Evolutionary conservation across 1,140 invertebrate genomes (phyloP).

Genomic region (Drosophila busckii): DNA sequence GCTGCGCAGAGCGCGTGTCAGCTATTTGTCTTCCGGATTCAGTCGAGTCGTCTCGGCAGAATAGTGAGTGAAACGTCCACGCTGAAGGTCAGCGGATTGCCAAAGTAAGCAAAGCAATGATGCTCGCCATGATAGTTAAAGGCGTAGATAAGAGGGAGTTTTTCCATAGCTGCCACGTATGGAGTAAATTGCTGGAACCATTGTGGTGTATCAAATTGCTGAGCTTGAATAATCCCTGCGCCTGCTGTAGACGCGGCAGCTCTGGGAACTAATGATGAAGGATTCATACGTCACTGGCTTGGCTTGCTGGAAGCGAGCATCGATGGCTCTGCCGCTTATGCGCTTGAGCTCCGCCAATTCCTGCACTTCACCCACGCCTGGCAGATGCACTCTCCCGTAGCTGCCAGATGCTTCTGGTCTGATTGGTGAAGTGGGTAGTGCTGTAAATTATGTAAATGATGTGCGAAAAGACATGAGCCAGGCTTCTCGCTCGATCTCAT

Average conservation of each 20-base stretch:
- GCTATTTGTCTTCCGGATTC: conserved; percentile 47
- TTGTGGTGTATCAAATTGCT: conserved; percentile 65
- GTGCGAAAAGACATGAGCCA: conserved; percentile 15
- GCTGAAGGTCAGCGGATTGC: conserved; percentile 56
- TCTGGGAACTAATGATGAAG: conserved; percentile 61
- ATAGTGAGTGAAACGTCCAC: conserved; percentile 70
- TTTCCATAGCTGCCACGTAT: conserved; percentile 46
- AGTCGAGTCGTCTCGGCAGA: conserved; percentile 49
- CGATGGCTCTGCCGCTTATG: conserved; percentile 48
- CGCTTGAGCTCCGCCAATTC: conserved; percentile 38
- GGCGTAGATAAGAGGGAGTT: conserved; percentile 50
- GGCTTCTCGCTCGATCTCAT: conserved; percentile 16
- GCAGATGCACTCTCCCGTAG: conserved; percentile 24
- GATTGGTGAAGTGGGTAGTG: not conserved
- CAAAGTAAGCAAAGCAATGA: conserved; percentile 58
- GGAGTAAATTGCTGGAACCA: conserved; percentile 50
- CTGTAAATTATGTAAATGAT: not conserved
- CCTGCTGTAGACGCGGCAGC: conserved; percentile 29
- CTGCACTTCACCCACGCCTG: conserved; percentile 46
- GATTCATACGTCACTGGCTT: conserved; percentile 21
- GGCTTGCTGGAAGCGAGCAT: conserved; percentile 63
- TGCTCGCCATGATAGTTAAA: conserved; percentile 72
- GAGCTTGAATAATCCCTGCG: conserved; percentile 56
- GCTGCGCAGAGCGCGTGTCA: conserved; percentile 49
- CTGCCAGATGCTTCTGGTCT: not conserved